Conservation (phyloP, 2,113 vertebrate genomes). For the Porphyrio hochstetteri region DNA sequence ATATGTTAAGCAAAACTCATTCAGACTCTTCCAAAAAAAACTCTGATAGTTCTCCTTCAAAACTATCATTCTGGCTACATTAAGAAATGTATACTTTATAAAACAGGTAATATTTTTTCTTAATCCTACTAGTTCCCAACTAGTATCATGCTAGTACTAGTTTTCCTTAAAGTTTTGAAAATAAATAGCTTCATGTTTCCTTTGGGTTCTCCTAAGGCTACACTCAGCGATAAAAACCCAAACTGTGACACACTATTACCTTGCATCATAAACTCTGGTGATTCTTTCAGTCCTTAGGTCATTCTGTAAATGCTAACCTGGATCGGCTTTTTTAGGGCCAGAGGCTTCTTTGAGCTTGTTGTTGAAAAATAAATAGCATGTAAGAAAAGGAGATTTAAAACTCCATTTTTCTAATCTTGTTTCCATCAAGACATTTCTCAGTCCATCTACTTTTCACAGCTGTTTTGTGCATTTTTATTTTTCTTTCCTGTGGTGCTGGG, state of each 20-base stretch:
- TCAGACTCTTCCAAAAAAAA: background rate
- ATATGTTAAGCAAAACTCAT: background rate
- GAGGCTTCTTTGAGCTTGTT: background rate
- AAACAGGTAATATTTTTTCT: background rate
- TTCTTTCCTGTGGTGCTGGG: background rate
- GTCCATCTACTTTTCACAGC: background rate
- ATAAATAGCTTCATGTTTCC: background rate
- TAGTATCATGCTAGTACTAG: too few species aligned
- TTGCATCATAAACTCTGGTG: background rate
- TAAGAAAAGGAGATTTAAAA: background rate
- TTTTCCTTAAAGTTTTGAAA: background rate
- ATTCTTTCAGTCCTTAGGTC: background rate
- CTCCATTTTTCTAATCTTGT: accelerated
- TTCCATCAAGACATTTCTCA: background rate
- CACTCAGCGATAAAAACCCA: background rate
- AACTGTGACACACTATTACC: background rate
- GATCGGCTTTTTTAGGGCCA: background rate
- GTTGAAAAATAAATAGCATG: background rate
- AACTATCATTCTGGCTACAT: background rate
- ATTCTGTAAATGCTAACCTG: background rate
- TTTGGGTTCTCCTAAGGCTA: background rate
- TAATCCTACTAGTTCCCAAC: background rate
- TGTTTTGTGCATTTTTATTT: background rate
- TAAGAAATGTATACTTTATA: background rate
- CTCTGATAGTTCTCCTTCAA: background rate